These are phyloP conservation scores for Calonectris borealis DNA, from an alignment of 2,113 vertebrate species.

Conservation along the genomic window DNA sequence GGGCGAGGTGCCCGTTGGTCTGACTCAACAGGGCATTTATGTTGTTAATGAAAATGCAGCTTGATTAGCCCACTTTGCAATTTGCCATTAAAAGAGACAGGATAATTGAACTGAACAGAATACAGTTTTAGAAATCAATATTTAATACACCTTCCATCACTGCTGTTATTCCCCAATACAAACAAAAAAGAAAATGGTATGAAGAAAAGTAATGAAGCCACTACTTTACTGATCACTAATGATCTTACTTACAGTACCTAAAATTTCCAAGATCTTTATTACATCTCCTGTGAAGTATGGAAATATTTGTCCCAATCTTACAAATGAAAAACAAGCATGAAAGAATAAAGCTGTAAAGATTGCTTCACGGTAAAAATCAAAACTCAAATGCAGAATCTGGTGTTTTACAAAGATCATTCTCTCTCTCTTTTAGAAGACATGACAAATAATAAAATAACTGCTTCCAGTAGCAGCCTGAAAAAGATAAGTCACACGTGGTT, in stretches of 20 bases:
- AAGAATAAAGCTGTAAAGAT: not conserved
- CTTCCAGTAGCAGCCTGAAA: not conserved
- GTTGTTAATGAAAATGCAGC: not conserved
- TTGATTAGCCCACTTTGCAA: not conserved
- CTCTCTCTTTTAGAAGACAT: not conserved
- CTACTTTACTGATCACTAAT: not conserved
- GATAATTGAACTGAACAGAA: not conserved
- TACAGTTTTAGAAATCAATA: slow-evolving; percentile 40
- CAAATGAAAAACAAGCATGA: not conserved
- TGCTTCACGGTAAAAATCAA: not conserved
- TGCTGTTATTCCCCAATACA: not conserved
- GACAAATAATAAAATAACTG: not conserved
- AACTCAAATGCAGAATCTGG: not conserved
- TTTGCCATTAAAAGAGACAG: not conserved
- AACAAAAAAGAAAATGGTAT: not conserved
- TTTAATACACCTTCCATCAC: slow-evolving; percentile 19
- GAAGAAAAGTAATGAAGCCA: not conserved
- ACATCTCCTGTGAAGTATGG: not conserved
- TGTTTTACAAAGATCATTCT: not conserved
- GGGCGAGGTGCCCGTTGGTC: rapidly evolving
- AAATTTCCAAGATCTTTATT: not conserved
- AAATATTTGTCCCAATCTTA: not conserved
- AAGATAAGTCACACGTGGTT: not conserved
- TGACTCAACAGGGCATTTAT: not conserved
- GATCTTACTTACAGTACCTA: not conserved